Evolutionary conservation across 2,888 invertebrate species (phyloP), one percentile per base, ranked within the genome.

Genomic region (Conchocele bisecta): DNA sequence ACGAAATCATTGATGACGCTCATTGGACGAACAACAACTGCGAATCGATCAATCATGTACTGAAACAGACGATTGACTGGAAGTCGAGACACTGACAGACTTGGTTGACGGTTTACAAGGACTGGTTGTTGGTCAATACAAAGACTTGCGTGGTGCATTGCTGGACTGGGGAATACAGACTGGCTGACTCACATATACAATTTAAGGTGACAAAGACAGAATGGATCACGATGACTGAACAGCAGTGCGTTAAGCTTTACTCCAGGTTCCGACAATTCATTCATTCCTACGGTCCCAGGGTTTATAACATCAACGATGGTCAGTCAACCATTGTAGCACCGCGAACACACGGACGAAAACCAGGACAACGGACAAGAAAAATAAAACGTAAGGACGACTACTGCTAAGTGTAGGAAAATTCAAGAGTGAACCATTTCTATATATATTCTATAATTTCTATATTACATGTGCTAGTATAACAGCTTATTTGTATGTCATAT

Each of bases 11-110:
- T 35, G 29, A 46, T 17, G 28, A 11, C n/a, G 9, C 41, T 3
- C n/a, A n/a, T n/a, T 76, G 76, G 69, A 76, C 70, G n/a, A 72
- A 76, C 31, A 76, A 76, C 28, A 68, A 68, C 20, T 46, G 61
- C 35, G 57, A 68, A 22, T 70, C 67, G 1, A 28, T 73, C 1
- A 73, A 77, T 20, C 76, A 73, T 20, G 60, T 73, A 3, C 28
- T 70, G 1, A 73, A 73, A 54, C 67, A 73, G 39, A 42, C 67
- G 0, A 28, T 67, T 3, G 67, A 51, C 28, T 65, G 65, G 59
- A 46, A 57, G 17, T 7, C 28, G 39, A 56, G 51, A 13, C 31
- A 15, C 54, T 54, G 3, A 15, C 31, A 2, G 64, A 64, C 37
- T 70, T 70, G 7, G 41, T 60, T 3, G 22, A 24, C 24, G 13